These are phyloP conservation scores for Aegotheles bennettii DNA, from an alignment of 2,113 vertebrate genomes.

Conservation along the genomic window DNA sequence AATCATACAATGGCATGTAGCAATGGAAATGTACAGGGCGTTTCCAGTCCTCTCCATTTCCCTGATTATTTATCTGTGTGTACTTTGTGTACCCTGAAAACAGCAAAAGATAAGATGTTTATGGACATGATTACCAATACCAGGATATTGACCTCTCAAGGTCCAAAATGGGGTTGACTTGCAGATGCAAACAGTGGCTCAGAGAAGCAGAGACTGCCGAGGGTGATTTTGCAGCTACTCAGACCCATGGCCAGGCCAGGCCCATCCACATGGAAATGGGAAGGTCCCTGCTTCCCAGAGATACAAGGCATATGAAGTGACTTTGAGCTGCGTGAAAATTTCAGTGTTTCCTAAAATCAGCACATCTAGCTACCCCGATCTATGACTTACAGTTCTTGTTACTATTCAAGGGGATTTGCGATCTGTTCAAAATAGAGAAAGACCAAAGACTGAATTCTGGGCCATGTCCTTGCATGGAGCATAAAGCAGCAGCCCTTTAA, in stretches of 20 bases:
- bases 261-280: background rate
- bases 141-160: background rate
- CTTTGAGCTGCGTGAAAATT: background rate
- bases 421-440: background rate
- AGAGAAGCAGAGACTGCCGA: background rate
- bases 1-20: background rate
- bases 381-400: background rate
- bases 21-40: accelerated
- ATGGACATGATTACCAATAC: background rate
- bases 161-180: background rate
- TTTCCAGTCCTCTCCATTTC: background rate
- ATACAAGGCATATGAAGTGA: background rate
- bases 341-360: background rate
- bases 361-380: background rate
- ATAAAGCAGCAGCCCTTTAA: background rate
- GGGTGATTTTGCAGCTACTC: background rate
- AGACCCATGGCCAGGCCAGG: background rate
- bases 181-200: background rate
- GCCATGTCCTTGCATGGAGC: accelerated
- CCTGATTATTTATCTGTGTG: background rate
- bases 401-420: background rate
- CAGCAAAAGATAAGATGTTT: background rate
- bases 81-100: background rate
- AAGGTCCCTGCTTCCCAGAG: background rate
- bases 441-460: background rate